Evolutionary conservation across 2,888 invertebrate species (phyloP), one percentile per base, ranked within the genome.

Genomic region (Tyria jacobaeae): DNA sequence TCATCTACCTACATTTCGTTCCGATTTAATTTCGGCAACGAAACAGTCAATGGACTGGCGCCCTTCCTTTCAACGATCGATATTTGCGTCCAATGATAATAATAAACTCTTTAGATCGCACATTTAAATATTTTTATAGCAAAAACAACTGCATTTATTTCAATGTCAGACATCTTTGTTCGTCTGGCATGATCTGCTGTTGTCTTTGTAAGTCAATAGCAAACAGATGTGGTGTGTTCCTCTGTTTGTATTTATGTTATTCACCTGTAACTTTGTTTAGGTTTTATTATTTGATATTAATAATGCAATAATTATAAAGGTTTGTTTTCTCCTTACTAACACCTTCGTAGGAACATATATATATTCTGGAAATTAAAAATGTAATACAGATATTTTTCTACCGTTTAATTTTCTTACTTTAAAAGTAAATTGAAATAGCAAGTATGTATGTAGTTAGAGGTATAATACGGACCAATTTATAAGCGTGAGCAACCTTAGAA

Each of bases 81-180:
- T 63, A 17, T 61, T 59, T 53, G 59, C 47, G 37, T 41, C 41
- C n/a, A 14, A 44, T 39, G 31, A 60, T 39, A 53, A 57, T 62
- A 75, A 66, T 75, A 75, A 70, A 47, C 35, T 25, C 21, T 75
- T 62, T 56, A 72, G 25, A 53, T 27, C 39, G 54, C 35, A 57
- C 53, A 60, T 60, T 68, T n/a, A 27, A 27, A 56, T 53, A 67
- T 34, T 60, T 60, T 34, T 53, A 71, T 54, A 34, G 24, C 50
- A 24, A 15, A 15, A 52, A 57, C 53, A 64, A 25, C 51, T 57
- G 57, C 35, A 47, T 70, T 37, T 58, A 25, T 52, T 41, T 39
- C 50, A 57, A 31, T 57, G 50, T 31, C 39, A 57, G 25, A 56
- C 27, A 34, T 51, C n/a, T 50, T 54, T 27, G 27, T 27, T 12